Conservation (phyloP, 2,797 vertebrate species). For the Babyrousa celebensis region DNA sequence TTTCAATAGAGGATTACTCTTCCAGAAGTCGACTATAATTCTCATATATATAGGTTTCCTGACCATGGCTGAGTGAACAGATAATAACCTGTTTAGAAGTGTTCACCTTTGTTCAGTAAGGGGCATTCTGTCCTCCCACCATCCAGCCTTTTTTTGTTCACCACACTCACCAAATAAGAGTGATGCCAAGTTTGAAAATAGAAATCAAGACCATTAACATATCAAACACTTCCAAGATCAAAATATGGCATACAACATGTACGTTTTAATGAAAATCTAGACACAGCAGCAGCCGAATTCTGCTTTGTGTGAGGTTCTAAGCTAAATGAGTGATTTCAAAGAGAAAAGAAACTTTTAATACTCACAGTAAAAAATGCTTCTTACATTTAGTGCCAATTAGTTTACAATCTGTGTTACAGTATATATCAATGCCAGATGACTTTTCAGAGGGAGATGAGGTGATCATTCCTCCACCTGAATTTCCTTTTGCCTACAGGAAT, state of each 20-base stretch:
- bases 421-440: conserved; percentile 8
- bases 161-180: conserved; percentile 70
- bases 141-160: background rate
- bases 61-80: conserved; percentile 48
- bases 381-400: conserved; percentile 53
- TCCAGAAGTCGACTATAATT: conserved; percentile 29
- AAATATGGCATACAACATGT: conserved; percentile 41
- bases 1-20: conserved; percentile 73
- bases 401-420: background rate
- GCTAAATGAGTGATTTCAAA: conserved; percentile 65
- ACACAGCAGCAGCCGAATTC: conserved; percentile 15
- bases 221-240: conserved; percentile 69
- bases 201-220: conserved; percentile 74
- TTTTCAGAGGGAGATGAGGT: background rate
- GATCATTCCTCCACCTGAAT: background rate
- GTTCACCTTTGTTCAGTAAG: conserved; percentile 53
- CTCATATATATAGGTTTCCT: conserved; percentile 1
- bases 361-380: conserved; percentile 61
- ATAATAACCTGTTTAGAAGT: conserved; percentile 69
- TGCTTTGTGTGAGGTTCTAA: conserved; percentile 25
- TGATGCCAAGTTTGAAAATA: conserved; percentile 66
- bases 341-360: conserved; percentile 48
- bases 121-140: conserved; percentile 71
- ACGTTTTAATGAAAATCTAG: conserved; percentile 72
- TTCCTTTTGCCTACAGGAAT: conserved; percentile 29